Base-by-base conservation (phyloP, 2,797 vertebrate species). In the Hoplostethus mediterraneus region DNA sequence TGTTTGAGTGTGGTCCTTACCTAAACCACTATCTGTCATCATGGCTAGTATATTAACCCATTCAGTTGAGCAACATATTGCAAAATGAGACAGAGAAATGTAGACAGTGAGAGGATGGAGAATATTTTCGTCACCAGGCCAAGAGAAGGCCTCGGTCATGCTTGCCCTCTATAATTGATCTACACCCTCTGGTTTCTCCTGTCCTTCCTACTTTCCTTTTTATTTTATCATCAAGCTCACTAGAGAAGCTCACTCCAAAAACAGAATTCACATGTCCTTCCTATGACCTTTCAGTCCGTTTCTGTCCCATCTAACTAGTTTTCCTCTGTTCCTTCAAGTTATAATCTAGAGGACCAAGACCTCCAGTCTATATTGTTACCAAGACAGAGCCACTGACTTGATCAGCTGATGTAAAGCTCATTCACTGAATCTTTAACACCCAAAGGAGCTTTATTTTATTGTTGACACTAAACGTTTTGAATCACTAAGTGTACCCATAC, bases 341-440 rank as follows among this genome's bases (percentile, higher is more conserved):
- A 17, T 17, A n/a, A 40, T 11, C 10, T 9, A 40, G 38, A 40
- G 38, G 38, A 40, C 38, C 38, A 40, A 40, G 10, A 40, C 10
- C 8, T 11, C 38, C 2, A 6, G 2, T 49, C 17, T 51, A 21
- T 51, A 10, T 2, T 77, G 71, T 71, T 33, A 60, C 8, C 17
- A n/a, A 65, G 42, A 63, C 38, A 3, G 38, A 2, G 21, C 48
- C 60, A 12, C 49, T 60, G 45, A 45, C 68, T 82, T 65, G 74
- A 62, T 80, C 81, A 68, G 77, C 69, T 74, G 5, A 54, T 31
- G 28, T 13, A 54, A 14, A 30, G 52, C 21, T 54, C 25, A 54
- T 54, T 54, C 30, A 54, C 13, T 54, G 30, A 54, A 70, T 52
- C 42, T 63, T 80, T 82, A 57, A 81, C 75, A 83, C 42, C 63